Percentiles rank a stretch among this genome's conserved stretches.
phyloP scores from a whole-genome alignment of 2,797 vertebrate species.

The Acrossocheilus fasciatus region DNA sequence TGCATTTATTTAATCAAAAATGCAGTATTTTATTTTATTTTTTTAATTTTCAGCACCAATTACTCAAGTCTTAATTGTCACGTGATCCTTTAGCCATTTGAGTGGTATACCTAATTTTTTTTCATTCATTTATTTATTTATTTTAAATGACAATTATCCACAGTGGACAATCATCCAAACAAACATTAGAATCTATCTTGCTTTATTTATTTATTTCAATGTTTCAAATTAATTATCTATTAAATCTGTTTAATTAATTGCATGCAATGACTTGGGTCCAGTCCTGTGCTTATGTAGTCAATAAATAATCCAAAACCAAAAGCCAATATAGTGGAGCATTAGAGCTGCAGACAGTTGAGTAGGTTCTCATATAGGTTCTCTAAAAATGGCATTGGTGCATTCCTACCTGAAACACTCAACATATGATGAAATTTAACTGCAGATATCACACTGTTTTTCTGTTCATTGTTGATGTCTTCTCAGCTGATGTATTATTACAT shows the following conservation, averaged over 20 bases:
- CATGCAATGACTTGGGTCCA: not conserved
- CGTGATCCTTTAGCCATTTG: not conserved
- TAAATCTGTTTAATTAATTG: not conserved
- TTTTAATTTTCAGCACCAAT: no score
- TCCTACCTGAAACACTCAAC: not conserved
- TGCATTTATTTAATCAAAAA: not conserved
- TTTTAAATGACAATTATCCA: not conserved
- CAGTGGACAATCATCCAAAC: not conserved
- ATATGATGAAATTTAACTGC: not conserved
- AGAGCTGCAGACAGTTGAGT: not conserved
- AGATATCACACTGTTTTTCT: slow-evolving; percentile 7
- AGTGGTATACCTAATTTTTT: no score
- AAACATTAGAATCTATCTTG: not conserved
- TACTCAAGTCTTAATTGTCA: not conserved
- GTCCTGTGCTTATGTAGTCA: no score
- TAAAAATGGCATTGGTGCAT: slow-evolving; percentile 4
- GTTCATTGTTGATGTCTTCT: slow-evolving; percentile 4
- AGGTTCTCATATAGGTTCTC: not conserved
- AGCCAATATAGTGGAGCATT: not conserved
- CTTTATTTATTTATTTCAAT: not conserved
- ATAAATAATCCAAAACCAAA: not conserved
- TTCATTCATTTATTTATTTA: no score
- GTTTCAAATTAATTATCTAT: not conserved
- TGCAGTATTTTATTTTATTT: not conserved
- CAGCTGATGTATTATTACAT: not conserved